These are phyloP conservation scores for Garra rufa DNA, from an alignment of 2,113 vertebrate genomes.

Conservation along the genomic window DNA sequence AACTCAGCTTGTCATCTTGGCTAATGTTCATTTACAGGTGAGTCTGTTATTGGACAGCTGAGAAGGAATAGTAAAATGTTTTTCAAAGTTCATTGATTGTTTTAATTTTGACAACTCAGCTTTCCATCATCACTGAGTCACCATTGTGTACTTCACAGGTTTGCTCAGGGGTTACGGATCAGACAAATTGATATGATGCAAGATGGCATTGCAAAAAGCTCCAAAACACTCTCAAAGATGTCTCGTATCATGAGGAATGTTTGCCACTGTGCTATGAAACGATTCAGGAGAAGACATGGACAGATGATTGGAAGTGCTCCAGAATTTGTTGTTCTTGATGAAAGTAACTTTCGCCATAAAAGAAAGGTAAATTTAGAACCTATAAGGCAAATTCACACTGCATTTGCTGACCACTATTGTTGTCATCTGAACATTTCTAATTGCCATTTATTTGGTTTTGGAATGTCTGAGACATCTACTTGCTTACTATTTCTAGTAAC, in stretches of 20 bases:
- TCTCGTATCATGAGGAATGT: neutral
- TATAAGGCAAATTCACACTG: neutral
- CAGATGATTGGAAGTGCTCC: neutral
- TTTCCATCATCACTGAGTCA: neutral
- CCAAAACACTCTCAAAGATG: neutral
- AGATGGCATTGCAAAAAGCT: constrained; percentile 1
- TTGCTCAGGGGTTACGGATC: neutral
- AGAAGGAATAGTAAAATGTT: neutral
- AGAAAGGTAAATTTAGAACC: neutral
- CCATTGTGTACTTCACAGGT: neutral
- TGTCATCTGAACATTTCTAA: no score
- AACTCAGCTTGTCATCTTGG: neutral
- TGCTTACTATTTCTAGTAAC: no score
- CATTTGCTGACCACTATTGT: no score
- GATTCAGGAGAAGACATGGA: neutral
- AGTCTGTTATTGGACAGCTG: neutral
- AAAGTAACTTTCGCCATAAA: neutral
- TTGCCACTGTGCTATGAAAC: neutral
- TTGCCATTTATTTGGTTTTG: no score
- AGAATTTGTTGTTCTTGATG: neutral
- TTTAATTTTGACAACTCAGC: neutral
- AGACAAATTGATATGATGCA: neutral
- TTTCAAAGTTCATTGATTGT: no score
- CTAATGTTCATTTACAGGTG: neutral
- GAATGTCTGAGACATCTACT: no score